Evolutionary conservation across 2,888 invertebrate species (phyloP).

Genomic region (Philereme vetulata): DNA sequence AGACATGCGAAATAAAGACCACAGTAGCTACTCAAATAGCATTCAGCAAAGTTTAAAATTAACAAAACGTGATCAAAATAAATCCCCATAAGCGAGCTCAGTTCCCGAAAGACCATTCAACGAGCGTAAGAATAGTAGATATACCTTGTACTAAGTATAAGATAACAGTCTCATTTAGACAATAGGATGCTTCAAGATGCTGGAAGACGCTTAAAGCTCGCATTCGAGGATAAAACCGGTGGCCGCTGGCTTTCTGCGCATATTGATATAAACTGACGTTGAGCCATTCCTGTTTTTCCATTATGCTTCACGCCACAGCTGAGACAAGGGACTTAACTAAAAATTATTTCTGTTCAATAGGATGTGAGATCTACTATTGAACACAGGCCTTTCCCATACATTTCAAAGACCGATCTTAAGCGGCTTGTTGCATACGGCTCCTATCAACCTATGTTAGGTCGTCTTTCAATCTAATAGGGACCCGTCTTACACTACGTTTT

Average conservation of each 20-base stretch:
- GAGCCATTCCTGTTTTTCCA: too few species aligned
- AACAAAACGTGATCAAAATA: conserved; percentile 42
- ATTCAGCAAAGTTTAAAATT: conserved; percentile 11
- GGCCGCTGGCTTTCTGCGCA: neutral
- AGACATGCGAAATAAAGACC: neutral
- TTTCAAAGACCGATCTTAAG: too few species aligned
- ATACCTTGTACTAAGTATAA: conserved; percentile 51
- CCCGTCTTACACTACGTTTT: too few species aligned
- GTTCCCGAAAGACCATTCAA: conserved; percentile 41
- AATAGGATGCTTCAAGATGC: conserved; percentile 44
- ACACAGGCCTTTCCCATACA: too few species aligned
- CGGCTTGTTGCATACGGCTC: too few species aligned
- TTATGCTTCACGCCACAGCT: too few species aligned
- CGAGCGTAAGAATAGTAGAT: conserved; percentile 44
- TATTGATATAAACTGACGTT: neutral
- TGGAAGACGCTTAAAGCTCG: conserved; percentile 34
- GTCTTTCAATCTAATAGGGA: too few species aligned
- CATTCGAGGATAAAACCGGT: conserved; percentile 9
- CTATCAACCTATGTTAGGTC: too few species aligned
- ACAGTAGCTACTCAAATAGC: conserved; percentile 1
- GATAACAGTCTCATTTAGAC: conserved; percentile 62
- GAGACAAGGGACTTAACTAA: too few species aligned
- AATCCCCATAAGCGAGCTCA: conserved; percentile 37
- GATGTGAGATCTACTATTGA: too few species aligned
- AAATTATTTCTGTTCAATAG: too few species aligned